These are phyloP conservation scores for Apodemus agrarius DNA, from an alignment of 2,797 vertebrate species.

Conservation along the genomic window DNA sequence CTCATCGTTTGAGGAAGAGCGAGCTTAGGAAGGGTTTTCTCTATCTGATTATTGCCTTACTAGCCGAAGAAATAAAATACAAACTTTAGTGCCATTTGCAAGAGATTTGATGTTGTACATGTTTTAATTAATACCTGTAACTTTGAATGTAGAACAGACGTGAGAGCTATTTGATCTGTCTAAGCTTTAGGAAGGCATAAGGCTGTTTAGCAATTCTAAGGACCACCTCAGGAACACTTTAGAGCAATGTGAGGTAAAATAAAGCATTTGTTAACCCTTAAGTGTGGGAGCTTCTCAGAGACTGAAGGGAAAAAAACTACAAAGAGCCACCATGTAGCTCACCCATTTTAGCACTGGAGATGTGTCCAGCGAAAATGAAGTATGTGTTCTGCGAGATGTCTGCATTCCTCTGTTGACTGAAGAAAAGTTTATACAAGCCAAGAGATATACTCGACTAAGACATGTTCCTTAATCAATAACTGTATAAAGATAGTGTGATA, in stretches of 20 bases:
- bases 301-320: background rate
- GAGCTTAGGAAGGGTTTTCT: background rate
- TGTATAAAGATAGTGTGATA: background rate
- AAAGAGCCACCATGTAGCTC: background rate
- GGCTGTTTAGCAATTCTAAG: background rate
- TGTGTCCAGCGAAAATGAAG: background rate
- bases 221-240: background rate
- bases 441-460: background rate
- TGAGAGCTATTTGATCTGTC: background rate
- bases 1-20: background rate
- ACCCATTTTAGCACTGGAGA: background rate
- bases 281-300: background rate
- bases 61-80: conserved; percentile 17
- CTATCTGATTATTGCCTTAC: conserved; percentile 1
- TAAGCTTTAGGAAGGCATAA: background rate
- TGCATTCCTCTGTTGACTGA: background rate
- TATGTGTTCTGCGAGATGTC: background rate
- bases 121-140: background rate
- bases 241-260: background rate
- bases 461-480: background rate
- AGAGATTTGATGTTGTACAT: background rate
- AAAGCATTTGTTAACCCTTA: background rate
- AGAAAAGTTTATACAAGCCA: background rate
- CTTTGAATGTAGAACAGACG: background rate
- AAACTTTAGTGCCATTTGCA: background rate